Base-by-base conservation (phyloP, 2,797 vertebrate species). In the Danio aesculapii region DNA sequence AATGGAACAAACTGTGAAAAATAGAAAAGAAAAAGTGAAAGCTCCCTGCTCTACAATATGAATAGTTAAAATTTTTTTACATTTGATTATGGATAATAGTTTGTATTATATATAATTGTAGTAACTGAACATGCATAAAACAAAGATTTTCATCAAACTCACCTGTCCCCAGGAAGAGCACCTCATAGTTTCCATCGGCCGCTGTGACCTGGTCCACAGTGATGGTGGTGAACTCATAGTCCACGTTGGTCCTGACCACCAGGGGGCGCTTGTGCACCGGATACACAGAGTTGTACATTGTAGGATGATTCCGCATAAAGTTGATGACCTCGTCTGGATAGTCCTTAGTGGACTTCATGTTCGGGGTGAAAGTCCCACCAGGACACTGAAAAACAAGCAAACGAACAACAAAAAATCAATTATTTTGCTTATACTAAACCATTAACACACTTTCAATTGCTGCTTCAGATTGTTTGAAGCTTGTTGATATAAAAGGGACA, bases 151-250 rank as follows among this genome's bases (percentile, higher is more conserved):
- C 72, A 19, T 44, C n/a, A 17, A 11, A 86, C 94, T 92, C 80
- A 99, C 98, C 98, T 86, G 98, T 99, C 89, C 98, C 98, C 88
- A 99, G 92, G 93, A 99, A 99, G 88, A 99, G 97, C 89, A 99
- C 98, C 92, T 99, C 97, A 87, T 99, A 99, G 93, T 96, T 97
- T 87, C 98, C 98, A 0, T 99, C 98, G 0, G 98, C 97, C 14
- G 98, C 98, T 0, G 98, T 95, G 93, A 99, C 98, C 92, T 99
- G 98, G 93, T 99, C 98, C 84, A 99, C 98, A 0, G 97, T 94
- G 53, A 99, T 94, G 47, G 96, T 97, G 90, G 98, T 99, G 91
- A 99, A 98, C 88, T 97, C 96, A 83, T 99, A 99, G 91, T 97
- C 96, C 77, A 96, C 95, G 0, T 97, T 98, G 14, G 97, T 98